Percentiles rank a stretch among this genome's conserved stretches.
phyloP scores from a whole-genome alignment of 2,888 invertebrate genomes.

The Sinotaia quadrata region DNA sequence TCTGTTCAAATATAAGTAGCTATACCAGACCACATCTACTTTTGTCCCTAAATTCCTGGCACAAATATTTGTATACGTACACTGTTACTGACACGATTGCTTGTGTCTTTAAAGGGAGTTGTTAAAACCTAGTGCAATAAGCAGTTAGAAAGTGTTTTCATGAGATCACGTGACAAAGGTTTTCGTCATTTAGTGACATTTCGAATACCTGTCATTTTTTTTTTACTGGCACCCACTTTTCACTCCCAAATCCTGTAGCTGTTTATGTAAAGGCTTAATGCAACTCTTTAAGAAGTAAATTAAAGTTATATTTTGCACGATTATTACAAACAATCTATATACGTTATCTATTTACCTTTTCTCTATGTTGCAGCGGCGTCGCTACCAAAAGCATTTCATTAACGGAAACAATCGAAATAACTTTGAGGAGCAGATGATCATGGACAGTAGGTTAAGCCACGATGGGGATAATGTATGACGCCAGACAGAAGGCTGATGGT shows the following conservation, averaged over 20 bases:
- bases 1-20: too few species aligned
- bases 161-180: neutral
- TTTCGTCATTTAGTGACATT: neutral
- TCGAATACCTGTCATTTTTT: neutral
- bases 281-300: neutral
- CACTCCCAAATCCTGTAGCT: too few species aligned
- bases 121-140: neutral
- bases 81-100: neutral
- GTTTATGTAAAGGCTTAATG: neutral
- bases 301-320: too few species aligned
- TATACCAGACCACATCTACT: too few species aligned
- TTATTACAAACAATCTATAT: too few species aligned
- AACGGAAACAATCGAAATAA: constrained; percentile 30
- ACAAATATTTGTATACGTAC: too few species aligned
- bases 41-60: too few species aligned
- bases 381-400: constrained; percentile 30
- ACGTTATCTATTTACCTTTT: too few species aligned
- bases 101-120: too few species aligned
- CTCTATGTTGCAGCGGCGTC: constrained; percentile 26
- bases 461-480: constrained; percentile 24
- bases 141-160: neutral
- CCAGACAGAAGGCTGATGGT: too few species aligned
- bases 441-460: constrained; percentile 29
- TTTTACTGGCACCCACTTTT: neutral
- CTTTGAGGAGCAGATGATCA: constrained; percentile 38